Evolutionary conservation across 2,113 vertebrate species (phyloP).

Genomic region (Ramphastos sulfuratus): DNA sequence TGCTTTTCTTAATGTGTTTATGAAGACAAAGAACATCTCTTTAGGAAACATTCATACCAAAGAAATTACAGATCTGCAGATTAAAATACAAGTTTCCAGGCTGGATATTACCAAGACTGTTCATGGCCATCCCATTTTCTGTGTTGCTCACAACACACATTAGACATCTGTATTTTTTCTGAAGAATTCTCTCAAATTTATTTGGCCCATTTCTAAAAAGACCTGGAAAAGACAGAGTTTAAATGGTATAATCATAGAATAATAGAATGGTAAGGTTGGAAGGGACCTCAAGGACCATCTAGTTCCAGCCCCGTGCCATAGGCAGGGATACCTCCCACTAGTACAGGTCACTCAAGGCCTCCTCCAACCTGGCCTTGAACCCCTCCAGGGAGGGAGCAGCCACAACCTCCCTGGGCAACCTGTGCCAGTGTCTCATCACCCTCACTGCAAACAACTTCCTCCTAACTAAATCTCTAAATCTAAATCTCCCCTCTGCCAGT

Average conservation of each 20-base stretch:
- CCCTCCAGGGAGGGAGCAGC: no score
- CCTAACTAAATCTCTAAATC: no score
- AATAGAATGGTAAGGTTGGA: no score
- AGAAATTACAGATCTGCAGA: background rate
- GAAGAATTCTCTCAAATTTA: background rate
- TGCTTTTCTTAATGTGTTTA: constrained; percentile 3
- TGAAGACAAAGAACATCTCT: background rate
- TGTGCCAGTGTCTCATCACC: no score
- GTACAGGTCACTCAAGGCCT: no score
- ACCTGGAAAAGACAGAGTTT: background rate
- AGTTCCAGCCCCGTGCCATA: no score
- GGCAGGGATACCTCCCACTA: no score
- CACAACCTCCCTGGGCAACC: no score
- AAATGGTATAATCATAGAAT: background rate
- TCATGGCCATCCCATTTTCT: background rate
- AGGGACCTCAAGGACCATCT: no score
- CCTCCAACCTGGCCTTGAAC: no score
- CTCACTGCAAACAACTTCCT: no score
- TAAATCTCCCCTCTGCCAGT: no score
- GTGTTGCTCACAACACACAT: background rate
- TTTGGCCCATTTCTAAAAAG: background rate
- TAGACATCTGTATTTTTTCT: background rate
- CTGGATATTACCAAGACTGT: background rate
- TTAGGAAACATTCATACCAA: background rate
- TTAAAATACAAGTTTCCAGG: background rate